Percentiles rank a stretch among this genome's conserved stretches.
phyloP scores from a whole-genome alignment of 2,888 invertebrate species.

The Euplexia lucipara region DNA sequence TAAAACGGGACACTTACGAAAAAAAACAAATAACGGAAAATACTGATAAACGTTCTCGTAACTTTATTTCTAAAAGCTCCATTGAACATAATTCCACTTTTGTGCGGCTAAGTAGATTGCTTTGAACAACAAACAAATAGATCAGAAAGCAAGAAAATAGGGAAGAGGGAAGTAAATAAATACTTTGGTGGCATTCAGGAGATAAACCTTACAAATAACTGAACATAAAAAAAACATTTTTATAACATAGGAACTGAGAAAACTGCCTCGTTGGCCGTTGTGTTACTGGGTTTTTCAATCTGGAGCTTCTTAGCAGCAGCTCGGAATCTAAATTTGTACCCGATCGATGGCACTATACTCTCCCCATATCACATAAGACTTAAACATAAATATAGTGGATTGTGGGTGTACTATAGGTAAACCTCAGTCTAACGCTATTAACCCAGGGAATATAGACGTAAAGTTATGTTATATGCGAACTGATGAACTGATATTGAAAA shows the following conservation, averaged over 20 bases:
- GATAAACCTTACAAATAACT: constrained; percentile 49
- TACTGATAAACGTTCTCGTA: constrained; percentile 14
- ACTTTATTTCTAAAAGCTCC: constrained; percentile 30
- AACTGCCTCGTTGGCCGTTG: too few relatives aligned
- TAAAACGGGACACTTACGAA: constrained; percentile 7
- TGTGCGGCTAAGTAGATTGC: constrained; percentile 26
- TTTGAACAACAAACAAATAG: constrained; percentile 49
- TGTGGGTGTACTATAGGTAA: too few relatives aligned
- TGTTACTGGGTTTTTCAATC: too few relatives aligned
- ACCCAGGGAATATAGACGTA: too few relatives aligned
- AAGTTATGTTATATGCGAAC: too few relatives aligned
- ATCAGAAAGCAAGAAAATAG: constrained; percentile 30
- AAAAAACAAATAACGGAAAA: constrained; percentile 26
- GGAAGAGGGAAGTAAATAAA: constrained; percentile 5
- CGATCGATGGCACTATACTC: too few relatives aligned
- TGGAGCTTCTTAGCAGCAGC: too few relatives aligned
- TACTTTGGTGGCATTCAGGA: constrained; percentile 2
- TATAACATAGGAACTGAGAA: not conserved
- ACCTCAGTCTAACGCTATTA: too few relatives aligned
- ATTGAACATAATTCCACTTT: constrained; percentile 45
- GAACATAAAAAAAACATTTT: constrained; percentile 18
- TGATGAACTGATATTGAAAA: too few relatives aligned
- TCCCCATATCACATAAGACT: too few relatives aligned
- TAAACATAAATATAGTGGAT: too few relatives aligned
- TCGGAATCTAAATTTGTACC: too few relatives aligned